These are phyloP conservation scores for Chrysolina americana DNA, from an alignment of 2,888 invertebrate genomes.

Conservation along the genomic window DNA sequence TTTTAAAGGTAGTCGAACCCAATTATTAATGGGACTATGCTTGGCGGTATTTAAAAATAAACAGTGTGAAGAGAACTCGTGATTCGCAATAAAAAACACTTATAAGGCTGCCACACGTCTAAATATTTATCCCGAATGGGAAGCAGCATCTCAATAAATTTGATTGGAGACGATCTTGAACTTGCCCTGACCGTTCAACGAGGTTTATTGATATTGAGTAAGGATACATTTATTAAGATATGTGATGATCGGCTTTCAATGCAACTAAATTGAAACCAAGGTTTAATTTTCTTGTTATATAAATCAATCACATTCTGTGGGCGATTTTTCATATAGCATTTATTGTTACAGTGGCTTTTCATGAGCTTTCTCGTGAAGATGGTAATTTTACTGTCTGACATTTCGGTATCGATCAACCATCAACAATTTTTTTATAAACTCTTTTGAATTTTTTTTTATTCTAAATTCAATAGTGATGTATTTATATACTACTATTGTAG, in stretches of 20 bases:
- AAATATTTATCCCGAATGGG: conserved; percentile 44
- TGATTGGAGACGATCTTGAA: conserved; percentile 46
- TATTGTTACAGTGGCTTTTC: too few species aligned
- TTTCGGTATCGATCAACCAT: too few species aligned
- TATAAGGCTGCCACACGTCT: conserved; percentile 32
- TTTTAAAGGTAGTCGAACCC: conserved; percentile 11
- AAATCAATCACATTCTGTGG: not conserved
- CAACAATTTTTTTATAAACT: too few species aligned
- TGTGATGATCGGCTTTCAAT: not conserved
- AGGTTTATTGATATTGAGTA: conserved; percentile 30
- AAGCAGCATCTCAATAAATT: conserved; percentile 39
- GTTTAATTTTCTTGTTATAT: not conserved
- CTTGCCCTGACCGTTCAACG: conserved; percentile 46
- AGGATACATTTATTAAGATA: conserved; percentile 13
- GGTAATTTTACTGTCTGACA: too few species aligned
- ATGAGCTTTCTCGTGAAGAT: too few species aligned
- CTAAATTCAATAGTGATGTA: too few species aligned
- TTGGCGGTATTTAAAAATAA: not conserved
- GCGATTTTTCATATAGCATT: too few species aligned
- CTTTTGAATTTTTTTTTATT: too few species aligned
- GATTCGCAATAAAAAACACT: conserved; percentile 23
- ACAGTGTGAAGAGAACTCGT: conserved; percentile 10
- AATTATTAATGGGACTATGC: conserved; percentile 8
- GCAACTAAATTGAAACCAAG: not conserved
- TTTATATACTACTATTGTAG: too few species aligned